Percentiles rank a stretch among this genome's conserved stretches.
phyloP scores from a whole-genome alignment of 2,888 invertebrate genomes.

The Criorhina ranunculi region DNA sequence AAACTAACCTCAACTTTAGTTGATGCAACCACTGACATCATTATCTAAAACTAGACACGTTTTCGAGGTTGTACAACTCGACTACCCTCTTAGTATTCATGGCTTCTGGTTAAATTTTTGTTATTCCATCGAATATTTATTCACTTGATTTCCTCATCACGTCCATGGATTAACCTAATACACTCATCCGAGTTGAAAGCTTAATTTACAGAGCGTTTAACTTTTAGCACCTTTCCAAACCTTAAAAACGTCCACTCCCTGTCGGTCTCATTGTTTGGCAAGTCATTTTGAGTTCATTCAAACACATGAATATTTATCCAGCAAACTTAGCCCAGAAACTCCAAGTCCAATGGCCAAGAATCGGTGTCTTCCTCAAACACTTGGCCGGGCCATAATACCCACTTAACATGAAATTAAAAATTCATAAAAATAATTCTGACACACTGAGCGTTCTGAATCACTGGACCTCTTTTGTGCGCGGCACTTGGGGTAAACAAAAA shows the following conservation, averaged over 20 bases:
- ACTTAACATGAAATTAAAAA: conserved; percentile 43
- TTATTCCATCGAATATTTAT: background rate
- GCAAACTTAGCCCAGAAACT: conserved; percentile 12
- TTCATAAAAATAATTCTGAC: conserved; percentile 13
- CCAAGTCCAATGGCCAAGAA: background rate
- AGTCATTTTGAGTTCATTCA: conserved; percentile 10
- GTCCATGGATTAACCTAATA: conserved; percentile 12
- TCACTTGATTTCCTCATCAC: conserved; percentile 25
- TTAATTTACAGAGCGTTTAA: conserved; percentile 1
- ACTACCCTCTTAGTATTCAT: background rate
- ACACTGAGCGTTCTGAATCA: conserved; percentile 18
- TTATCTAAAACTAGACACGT: background rate
- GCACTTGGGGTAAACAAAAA: conserved; percentile 6
- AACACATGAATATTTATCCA: conserved; percentile 16
- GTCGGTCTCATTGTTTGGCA: background rate
- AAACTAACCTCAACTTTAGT: too few species aligned
- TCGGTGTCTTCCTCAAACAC: conserved; percentile 15
- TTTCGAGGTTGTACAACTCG: background rate
- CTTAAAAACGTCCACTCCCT: background rate
- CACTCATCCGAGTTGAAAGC: background rate
- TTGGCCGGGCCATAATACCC: conserved; percentile 39
- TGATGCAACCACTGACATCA: background rate
- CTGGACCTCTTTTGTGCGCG: background rate
- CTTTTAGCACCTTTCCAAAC: conserved; percentile 12
- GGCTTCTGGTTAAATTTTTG: conserved; percentile 3